phyloP scores from a whole-genome alignment of 2,113 vertebrate genomes.

The Chascanopsetta lugubris region DNA sequence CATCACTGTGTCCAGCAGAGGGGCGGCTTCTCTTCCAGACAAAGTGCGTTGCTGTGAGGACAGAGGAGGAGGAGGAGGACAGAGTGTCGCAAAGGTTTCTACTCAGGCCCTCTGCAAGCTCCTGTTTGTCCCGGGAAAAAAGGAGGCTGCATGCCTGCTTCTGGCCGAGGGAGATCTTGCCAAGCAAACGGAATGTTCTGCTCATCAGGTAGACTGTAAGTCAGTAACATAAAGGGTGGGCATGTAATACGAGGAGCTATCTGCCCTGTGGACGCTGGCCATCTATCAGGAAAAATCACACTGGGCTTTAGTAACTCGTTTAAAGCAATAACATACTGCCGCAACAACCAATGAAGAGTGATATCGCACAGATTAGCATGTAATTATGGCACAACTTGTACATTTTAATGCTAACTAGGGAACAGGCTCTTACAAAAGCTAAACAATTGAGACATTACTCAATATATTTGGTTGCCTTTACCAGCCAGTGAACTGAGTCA shows the following conservation, averaged over 20 bases:
- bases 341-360: background rate
- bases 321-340: background rate
- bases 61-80: conserved; percentile 27
- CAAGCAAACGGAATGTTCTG: conserved; percentile 21
- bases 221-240: conserved; percentile 36
- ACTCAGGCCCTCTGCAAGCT: conserved; percentile 61
- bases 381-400: too few species aligned
- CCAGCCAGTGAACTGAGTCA: too few species aligned
- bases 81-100: conserved; percentile 70
- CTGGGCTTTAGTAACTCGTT: conserved; percentile 17
- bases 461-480: too few species aligned
- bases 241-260: conserved; percentile 31
- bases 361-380: too few species aligned
- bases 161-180: conserved; percentile 35
- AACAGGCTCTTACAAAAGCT: too few species aligned
- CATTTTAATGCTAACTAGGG: too few species aligned
- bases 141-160: conserved; percentile 30
- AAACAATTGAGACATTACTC: too few species aligned
- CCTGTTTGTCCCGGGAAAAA: conserved; percentile 47
- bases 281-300: conserved; percentile 39
- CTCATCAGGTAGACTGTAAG: conserved; percentile 44
- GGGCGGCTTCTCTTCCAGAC: conserved; percentile 68
- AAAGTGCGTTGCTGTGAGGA: conserved; percentile 55
- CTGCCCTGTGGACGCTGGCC: conserved; percentile 19
- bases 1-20: conserved; percentile 60